Evolutionary conservation across 2,797 vertebrate species (phyloP).

Genomic region (Poliocrania exsul): DNA sequence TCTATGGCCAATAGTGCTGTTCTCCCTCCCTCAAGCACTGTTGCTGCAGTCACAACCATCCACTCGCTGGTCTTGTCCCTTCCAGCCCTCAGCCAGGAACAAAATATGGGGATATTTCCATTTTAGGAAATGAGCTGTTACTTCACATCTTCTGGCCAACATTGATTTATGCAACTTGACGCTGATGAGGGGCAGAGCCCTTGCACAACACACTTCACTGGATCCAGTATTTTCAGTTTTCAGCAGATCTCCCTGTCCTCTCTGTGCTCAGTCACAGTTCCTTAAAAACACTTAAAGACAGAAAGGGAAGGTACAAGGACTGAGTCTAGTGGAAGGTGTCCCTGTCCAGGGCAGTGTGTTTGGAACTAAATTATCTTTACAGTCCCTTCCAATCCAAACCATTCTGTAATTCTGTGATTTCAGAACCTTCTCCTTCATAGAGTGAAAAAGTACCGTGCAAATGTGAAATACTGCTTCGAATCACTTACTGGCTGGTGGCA

Average conservation of each 20-base stretch:
- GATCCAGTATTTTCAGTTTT: neutral
- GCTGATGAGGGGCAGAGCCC: neutral
- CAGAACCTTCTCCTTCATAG: neutral
- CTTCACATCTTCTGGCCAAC: neutral
- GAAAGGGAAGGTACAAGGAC: neutral
- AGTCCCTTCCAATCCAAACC: neutral
- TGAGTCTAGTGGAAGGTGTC: neutral
- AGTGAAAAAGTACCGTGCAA: neutral
- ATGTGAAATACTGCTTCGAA: neutral
- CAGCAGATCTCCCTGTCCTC: neutral
- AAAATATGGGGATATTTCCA: neutral
- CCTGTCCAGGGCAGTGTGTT: neutral
- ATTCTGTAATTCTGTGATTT: neutral
- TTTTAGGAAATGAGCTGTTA: neutral
- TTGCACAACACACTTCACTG: neutral
- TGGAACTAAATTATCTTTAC: neutral
- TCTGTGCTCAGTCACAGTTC: neutral
- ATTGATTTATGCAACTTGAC: neutral
- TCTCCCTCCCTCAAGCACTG: neutral
- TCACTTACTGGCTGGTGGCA: neutral
- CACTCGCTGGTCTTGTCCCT: neutral
- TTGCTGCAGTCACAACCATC: neutral
- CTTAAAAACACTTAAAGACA: neutral
- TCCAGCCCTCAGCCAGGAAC: neutral
- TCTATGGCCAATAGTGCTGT: neutral